Evolutionary conservation across 1,140 invertebrate genomes (phyloP), one percentile per base, ranked within the genome.

Genomic region (Aphis craccivora): DNA sequence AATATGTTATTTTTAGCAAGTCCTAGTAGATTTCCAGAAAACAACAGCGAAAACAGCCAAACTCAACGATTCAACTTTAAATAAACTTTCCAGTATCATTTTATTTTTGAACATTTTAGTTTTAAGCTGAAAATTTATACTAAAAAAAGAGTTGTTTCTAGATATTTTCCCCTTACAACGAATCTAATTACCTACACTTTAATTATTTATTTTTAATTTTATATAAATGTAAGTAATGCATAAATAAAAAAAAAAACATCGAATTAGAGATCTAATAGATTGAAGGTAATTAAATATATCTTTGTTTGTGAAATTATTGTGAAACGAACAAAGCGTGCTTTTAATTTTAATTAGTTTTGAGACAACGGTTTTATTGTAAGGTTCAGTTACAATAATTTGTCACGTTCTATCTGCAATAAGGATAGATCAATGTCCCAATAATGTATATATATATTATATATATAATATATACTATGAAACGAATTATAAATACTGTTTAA

Each of bases 341-440:
- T 67, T 67, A 67, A 67, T 67, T 67, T 67, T 67, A 67, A 67
- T 67, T 67, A n/a, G 60, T 67, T 60, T 67, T 67, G 30, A 67
- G 25, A 67, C 30, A 67, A 67, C 30, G 11, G 60, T 67, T 67
- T 67, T 67, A 67, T 67, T 67, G 60, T 67, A n/a, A 67, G 60
- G 30, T n/a, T n/a, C 60, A n/a, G 30, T 67, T 67, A 14, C 60
- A n/a, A 67, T 67, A 67, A 67, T 67, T 67, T 67, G 30, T n/a
- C 25, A 67, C 1, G 30, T 9, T 67, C 30, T 67, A 67, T 67
- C n/a, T 67, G 25, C 60, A 67, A 67, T 67, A 14, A 67, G 11
- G 30, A 67, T n/a, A 30, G 30, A 67, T 11, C 30, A 30, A 11
- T 30, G 11, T 67, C 30, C n/a, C 30, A 14, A 67, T 67, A 67